Evolutionary conservation across 2,113 vertebrate species (phyloP).

Genomic region (Rhinoptilus africanus): DNA sequence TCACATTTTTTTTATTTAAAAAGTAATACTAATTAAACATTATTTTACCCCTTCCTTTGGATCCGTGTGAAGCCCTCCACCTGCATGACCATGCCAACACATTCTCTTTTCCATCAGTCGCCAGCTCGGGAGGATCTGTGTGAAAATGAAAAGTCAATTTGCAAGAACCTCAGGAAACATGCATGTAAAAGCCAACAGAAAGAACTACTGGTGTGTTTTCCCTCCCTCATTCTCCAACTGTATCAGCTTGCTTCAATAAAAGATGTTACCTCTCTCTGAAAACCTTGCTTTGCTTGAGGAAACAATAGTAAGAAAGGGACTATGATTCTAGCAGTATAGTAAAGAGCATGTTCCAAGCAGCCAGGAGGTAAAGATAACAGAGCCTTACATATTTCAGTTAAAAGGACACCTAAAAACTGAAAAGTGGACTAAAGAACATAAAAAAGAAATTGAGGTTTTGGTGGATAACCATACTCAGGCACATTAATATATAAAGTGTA

Average conservation of each 20-base stretch:
- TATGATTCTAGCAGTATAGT: neutral
- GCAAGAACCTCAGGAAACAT: conserved; percentile 13
- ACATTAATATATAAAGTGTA: neutral
- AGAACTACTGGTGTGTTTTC: neutral
- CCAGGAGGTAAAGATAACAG: neutral
- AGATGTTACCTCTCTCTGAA: neutral
- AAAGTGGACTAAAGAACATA: neutral
- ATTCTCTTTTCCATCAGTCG: conserved; percentile 81
- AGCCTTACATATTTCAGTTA: neutral
- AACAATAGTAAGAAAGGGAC: neutral
- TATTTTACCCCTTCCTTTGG: conserved; percentile 93
- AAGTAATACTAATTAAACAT: neutral
- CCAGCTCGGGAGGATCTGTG: conserved; percentile 78
- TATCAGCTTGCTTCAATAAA: neutral
- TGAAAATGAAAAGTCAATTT: conserved; percentile 29
- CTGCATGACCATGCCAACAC: conserved; percentile 95
- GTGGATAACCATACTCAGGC: neutral
- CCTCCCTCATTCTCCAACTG: neutral
- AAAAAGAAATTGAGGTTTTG: neutral
- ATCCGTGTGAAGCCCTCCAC: conserved; percentile 88
- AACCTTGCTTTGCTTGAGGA: neutral
- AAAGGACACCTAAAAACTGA: neutral
- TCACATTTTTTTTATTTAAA: neutral
- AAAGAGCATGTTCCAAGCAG: neutral
- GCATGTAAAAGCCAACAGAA: neutral